Percentiles rank a stretch among this genome's conserved stretches.
Conservation (phyloP, 2,113 vertebrate genomes). For the Empidonax traillii region DNA sequence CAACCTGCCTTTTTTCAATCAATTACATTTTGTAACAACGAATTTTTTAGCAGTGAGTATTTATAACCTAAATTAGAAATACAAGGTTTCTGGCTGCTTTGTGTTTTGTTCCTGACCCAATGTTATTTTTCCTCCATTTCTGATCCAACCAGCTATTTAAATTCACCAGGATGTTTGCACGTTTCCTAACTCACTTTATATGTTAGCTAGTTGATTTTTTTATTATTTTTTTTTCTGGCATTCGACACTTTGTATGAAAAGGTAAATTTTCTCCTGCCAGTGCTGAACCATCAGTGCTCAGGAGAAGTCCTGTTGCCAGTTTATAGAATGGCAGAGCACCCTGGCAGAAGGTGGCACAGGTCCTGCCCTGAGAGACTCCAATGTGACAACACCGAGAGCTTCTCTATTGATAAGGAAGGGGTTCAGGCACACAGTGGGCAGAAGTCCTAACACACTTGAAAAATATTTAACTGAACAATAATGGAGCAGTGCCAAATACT, state of each 20-base stretch:
- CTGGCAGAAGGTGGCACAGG: neutral
- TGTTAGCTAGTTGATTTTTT: neutral
- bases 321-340: neutral
- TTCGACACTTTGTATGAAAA: neutral
- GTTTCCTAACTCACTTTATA: conserved; percentile 33
- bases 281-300: neutral
- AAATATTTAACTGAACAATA: conserved; percentile 86
- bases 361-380: conserved; percentile 28
- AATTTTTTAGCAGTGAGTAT: conserved; percentile 12
- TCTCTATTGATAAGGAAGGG: conserved; percentile 68
- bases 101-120: conserved; percentile 38
- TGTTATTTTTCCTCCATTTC: conserved; percentile 64
- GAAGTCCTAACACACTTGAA: conserved; percentile 81
- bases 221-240: neutral
- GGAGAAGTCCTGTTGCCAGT: neutral
- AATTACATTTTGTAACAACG: neutral
- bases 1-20: neutral
- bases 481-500: conserved; percentile 79
- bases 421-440: conserved; percentile 73
- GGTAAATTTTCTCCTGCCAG: neutral
- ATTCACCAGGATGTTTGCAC: conserved; percentile 57
- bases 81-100: conserved; percentile 31
- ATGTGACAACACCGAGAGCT: conserved; percentile 62
- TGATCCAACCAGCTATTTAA: conserved; percentile 54
- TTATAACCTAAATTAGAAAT: conserved; percentile 34